phyloP scores from a whole-genome alignment of 2,797 vertebrate species.

The Heterohyrax brucei region DNA sequence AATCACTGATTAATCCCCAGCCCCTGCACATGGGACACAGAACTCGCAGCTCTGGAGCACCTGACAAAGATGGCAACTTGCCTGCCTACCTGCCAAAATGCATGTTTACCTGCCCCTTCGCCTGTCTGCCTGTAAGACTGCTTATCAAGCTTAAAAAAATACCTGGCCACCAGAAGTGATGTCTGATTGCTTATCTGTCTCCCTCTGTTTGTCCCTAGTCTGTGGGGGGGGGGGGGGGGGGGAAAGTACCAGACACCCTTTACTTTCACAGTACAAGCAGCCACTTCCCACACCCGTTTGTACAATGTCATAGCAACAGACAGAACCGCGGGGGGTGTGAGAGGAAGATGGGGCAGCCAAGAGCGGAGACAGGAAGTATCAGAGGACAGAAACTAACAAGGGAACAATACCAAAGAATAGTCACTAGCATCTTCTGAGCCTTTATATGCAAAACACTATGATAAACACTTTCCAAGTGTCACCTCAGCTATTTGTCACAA shows the following conservation, averaged over 20 bases:
- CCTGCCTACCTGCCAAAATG: not conserved
- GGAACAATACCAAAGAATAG: not conserved
- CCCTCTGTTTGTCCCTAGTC: not conserved
- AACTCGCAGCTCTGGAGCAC: not conserved
- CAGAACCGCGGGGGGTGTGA: not conserved
- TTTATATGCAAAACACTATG: not conserved
- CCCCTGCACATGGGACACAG: not conserved
- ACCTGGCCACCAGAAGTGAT: not conserved
- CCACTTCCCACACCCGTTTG: not conserved
- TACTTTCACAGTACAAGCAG: not conserved
- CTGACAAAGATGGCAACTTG: not conserved
- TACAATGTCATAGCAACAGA: constrained; percentile 73
- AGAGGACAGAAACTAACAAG: constrained; percentile 3
- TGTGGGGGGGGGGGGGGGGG: too few species aligned
- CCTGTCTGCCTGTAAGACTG: not conserved
- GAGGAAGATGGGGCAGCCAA: not conserved
- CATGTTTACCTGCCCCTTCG: not conserved
- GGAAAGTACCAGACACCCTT: not conserved
- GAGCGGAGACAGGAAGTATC: constrained; percentile 1
- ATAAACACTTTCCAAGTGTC: not conserved
- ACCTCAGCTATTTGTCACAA: constrained; percentile 17
- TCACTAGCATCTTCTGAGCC: not conserved
- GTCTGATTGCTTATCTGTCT: not conserved
- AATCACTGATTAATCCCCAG: constrained; percentile 77
- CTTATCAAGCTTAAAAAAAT: not conserved